Evolutionary conservation across 2,113 vertebrate species (phyloP), one percentile per base, ranked within the genome.

Genomic region (Aegotheles bennettii): DNA sequence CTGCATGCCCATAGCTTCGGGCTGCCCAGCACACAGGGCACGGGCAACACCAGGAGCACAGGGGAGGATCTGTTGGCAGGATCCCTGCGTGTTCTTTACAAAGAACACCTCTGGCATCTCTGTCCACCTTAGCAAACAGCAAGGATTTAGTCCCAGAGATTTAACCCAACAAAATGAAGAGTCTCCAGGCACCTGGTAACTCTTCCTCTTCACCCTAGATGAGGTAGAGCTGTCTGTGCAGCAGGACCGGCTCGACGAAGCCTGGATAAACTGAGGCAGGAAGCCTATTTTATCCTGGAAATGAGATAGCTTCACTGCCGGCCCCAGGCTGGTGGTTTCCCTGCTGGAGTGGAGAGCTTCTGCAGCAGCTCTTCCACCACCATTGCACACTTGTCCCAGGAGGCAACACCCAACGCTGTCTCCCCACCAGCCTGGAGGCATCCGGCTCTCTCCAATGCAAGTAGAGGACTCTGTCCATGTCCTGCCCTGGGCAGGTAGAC

Each of bases 261-360:
- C 33, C 86, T 43, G 42, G 15, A 43, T 57, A 88, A 73, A 53
- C 33, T n/a, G 65, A 47, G 57, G 48, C 9, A 64, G 57, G 63
- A 63, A 47, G 9, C 10, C 11, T 56, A 26, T 65, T 81, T 80
- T 38, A 67, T 43, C 20, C 36, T 67, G 29, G 70, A 77, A 61
- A 83, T 42, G 3, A 48, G 18, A 26, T 3, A 36, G 19, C 25
- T 69, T 40, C 29, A 29, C 54, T 79, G 81, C 67, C 74, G 51
- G 24, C 28, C 59, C 60, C 2, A 40, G 43, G 50, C 28, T 74
- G 51, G n/a, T 79, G 28, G 59, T 53, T 13, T 65, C 13, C 28
- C 36, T 51, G 42, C 17, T 2, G 1, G 31, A 70, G 21, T 8
- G 1, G 3, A 11, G 28, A 7, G 1, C 67, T 65, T 45, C 9